Evolutionary conservation across 2,888 invertebrate genomes (phyloP).

Genomic region (Sphaerophoria rueppellii): DNA sequence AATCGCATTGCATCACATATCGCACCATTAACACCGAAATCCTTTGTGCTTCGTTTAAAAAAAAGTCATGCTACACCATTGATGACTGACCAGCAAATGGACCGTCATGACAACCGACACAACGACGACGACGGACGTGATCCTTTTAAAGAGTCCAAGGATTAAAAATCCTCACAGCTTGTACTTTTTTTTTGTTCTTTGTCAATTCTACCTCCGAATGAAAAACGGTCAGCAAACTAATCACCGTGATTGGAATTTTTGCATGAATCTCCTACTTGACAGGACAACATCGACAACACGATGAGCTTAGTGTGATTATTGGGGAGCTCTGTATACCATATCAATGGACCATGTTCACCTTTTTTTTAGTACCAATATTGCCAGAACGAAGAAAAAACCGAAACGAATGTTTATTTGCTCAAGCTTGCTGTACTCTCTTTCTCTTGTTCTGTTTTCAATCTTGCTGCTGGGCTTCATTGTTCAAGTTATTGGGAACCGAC

Average conservation of each 20-base stretch:
- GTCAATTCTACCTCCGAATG: not conserved
- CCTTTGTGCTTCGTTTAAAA: conserved; percentile 51
- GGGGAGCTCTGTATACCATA: not conserved
- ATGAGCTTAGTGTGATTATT: not conserved
- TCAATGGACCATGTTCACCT: not conserved
- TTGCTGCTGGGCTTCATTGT: conserved; percentile 9
- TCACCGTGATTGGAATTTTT: conserved; percentile 69
- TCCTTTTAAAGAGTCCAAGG: conserved; percentile 58
- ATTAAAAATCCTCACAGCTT: conserved; percentile 40
- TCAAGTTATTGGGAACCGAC: not conserved
- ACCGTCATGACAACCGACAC: not conserved
- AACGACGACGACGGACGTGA: conserved; percentile 42
- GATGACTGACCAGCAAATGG: not conserved
- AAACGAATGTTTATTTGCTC: conserved; percentile 35
- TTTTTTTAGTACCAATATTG: conserved; percentile 2
- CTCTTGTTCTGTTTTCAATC: conserved; percentile 14
- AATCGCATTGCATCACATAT: conserved; percentile 51
- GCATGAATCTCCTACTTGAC: conserved; percentile 63
- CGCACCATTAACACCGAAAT: conserved; percentile 61
- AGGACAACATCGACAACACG: not conserved
- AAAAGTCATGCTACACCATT: conserved; percentile 41
- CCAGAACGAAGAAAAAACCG: not conserved
- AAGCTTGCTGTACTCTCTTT: not conserved
- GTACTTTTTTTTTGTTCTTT: not conserved
- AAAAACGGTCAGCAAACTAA: conserved; percentile 49